Base-by-base conservation (phyloP, 2,797 vertebrate genomes). In the Betta splendens region DNA sequence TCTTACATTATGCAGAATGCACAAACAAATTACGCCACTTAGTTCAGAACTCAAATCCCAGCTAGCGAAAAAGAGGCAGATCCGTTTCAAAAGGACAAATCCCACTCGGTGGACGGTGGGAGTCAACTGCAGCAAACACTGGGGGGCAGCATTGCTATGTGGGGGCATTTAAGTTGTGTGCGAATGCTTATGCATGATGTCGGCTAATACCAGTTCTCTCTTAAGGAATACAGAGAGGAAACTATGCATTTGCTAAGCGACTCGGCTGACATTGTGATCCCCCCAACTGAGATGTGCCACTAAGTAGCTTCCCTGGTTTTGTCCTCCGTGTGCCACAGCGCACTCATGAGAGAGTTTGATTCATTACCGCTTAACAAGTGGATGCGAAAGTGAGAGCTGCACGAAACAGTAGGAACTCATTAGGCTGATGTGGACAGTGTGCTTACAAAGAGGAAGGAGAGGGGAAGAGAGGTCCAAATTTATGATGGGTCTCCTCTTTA, bases 61-160 rank as follows among this genome's bases (percentile, higher is more conserved):
- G 45, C 42, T 9, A 47, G 17, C 32, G 42, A 71, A 75, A 57
- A 28, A 5, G 42, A 29, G n/a, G 28, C 5, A 5, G 31, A 12
- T 58, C 72, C 52, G 51, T 57, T 76, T 69, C 58, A 54, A 65
- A 63, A 45, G 53, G 33, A 26, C 36, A 47, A 61, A 73, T 66
- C 57, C 21, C 12, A 16, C 45, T 57, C 9, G 16, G 64, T 38
- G 54, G 43, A 64, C 44, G 9, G 6, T 32, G 36, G 44, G 50
- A 62, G 33, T 63, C 65, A 59, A 51, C 47, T 55, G 28, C 47
- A 72, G 44, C 67, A 58, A 72, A 80, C 90, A 89, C 84, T 91
- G 78, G 90, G 80, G 89, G 90, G 91, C 88, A 92, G 87, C 80
- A 89, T 90, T 91, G 89, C 69, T 79, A 65, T 89, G 69, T 70